Evolutionary conservation across 2,113 vertebrate species (phyloP), one percentile per base, ranked within the genome.

Genomic region (Heliornis fulica): DNA sequence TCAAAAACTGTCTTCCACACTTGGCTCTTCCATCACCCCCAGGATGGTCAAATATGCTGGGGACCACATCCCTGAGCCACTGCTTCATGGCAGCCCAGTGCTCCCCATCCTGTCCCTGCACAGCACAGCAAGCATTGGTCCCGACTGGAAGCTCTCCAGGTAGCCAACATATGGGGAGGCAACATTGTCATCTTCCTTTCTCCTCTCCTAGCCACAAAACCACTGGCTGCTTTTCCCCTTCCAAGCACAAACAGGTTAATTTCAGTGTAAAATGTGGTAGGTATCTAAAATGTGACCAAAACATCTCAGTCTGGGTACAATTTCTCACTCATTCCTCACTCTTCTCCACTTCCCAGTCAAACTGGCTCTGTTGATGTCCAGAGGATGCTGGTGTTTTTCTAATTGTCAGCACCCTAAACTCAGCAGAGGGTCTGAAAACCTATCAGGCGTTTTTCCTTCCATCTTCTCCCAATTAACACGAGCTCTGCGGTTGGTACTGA

Each of bases 331-430:
- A 9, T 14, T 75, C 32, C 45, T 64, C 40, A 6, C 43, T 59
- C 34, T 66, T n/a, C 51, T 7, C 21, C 38, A 7, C 17, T 40
- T 87, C 40, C 34, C 1, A 0, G 40, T 29, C 1, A 0, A 84
- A 34, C 12, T 14, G 54, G 40, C 28, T 69, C 45, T 64, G 11
- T 34, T 65, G 69, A 70, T 19, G 43, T 32, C 69, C 40, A 43
- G 36, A 81, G 15, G 22, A 53, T 46, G 40, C 40, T 74, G 48
- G 16, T n/a, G 8, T 23, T 43, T 75, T 56, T n/a, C 61, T 69
- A n/a, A 64, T 9, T 57, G 14, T 11, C 46, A 28, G n/a, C 38
- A 40, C 20, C 2, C 1, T 63, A n/a, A 41, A 70, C 36, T 45
- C 56, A 31, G 56, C 1, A 0, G 36, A 81, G 36, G 54, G 32